A percentile compares a stretch with the other conserved stretches of the same genome.
phyloP scores from a whole-genome alignment of 2,797 vertebrate species.

The Numenius phaeopus region DNA sequence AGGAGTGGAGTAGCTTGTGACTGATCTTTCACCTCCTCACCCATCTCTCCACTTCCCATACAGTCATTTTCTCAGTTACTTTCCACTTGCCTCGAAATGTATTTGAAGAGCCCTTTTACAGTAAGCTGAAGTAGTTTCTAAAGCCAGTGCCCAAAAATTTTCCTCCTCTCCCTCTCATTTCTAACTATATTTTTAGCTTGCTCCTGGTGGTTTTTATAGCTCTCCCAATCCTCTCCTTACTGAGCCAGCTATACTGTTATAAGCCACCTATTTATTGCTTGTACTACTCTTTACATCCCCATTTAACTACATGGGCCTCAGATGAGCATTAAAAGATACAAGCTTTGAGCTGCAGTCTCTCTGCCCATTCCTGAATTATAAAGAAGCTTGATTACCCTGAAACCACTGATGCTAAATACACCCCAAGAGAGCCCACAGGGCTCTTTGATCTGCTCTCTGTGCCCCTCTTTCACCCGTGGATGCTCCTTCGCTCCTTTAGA shows the following conservation, averaged over 20 bases:
- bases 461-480: neutral
- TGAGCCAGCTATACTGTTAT: slow-evolving; percentile 54
- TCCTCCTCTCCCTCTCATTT: slow-evolving; percentile 32
- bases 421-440: neutral
- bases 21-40: neutral
- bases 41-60: neutral
- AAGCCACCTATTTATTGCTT: slow-evolving; percentile 72
- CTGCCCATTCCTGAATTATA: neutral
- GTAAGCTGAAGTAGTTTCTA: slow-evolving; percentile 39
- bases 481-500: neutral
- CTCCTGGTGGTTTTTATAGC: slow-evolving; percentile 60
- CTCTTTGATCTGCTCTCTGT: neutral
- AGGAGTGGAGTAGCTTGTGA: neutral
- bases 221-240: slow-evolving; percentile 50
- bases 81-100: slow-evolving; percentile 15
- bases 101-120: slow-evolving; percentile 26
- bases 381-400: slow-evolving; percentile 8
- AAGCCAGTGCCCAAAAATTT: slow-evolving; percentile 47
- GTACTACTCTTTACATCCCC: slow-evolving; percentile 44
- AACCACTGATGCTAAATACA: slow-evolving; percentile 12
- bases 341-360: slow-evolving; percentile 31
- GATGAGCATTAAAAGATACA: slow-evolving; percentile 46
- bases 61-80: slow-evolving; percentile 25
- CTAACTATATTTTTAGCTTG: slow-evolving; percentile 61
- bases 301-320: slow-evolving; percentile 63